Conservation (phyloP, 2,888 invertebrate species). For the Scaptomyza caliginosa region DNA sequence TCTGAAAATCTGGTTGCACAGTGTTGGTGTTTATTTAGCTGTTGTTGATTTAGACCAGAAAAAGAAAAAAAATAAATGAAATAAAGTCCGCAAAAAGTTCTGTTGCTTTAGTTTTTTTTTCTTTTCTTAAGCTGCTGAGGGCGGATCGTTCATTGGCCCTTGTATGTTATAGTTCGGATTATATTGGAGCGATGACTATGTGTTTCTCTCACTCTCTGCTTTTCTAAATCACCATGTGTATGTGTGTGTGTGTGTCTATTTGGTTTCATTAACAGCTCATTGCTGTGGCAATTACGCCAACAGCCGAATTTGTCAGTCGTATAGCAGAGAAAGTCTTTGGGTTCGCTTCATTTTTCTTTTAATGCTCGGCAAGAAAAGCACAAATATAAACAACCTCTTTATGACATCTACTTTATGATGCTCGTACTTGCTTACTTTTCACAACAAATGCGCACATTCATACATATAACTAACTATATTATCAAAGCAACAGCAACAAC, state of each 20-base stretch:
- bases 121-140: conserved; percentile 57
- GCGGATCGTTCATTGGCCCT: conserved; percentile 77
- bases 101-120: conserved; percentile 28
- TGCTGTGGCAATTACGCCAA: conserved; percentile 73
- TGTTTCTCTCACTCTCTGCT: conserved; percentile 22
- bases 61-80: conserved; percentile 15
- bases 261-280: conserved; percentile 74
- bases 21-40: conserved; percentile 52
- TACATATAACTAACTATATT: conserved; percentile 49
- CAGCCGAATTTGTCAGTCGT: conserved; percentile 74
- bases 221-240: conserved; percentile 13
- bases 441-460: conserved; percentile 28
- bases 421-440: conserved; percentile 36
- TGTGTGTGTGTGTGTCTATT: conserved; percentile 34
- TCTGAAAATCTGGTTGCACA: conserved; percentile 22
- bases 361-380: conserved; percentile 44
- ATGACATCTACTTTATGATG: conserved; percentile 50
- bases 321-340: conserved; percentile 72
- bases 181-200: conserved; percentile 61
- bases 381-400: conserved; percentile 54
- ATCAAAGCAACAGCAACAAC: conserved; percentile 39
- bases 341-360: conserved; percentile 61
- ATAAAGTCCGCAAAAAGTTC: conserved; percentile 45
- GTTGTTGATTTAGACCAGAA: conserved; percentile 47
- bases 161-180: conserved; percentile 27